Evolutionary conservation across 2,888 invertebrate species (phyloP), one percentile per base, ranked within the genome.

Genomic region (Apantesis nais): DNA sequence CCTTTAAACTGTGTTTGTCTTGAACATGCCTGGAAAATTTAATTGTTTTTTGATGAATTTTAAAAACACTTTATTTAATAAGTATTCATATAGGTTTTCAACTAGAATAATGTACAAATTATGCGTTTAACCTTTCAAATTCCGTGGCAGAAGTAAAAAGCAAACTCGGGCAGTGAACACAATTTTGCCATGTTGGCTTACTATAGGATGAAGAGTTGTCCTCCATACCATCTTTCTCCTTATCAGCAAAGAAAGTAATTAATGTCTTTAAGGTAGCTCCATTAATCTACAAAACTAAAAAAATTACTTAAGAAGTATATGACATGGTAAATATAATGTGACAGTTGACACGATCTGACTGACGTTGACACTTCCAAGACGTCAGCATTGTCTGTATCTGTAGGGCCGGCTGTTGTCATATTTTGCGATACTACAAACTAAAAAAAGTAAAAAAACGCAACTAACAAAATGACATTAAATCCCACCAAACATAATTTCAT

Each of bases 1-100:
- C 98, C 83, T 96, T 97, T 34, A 97, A 96, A 88, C 98, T 98
- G 87, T 98, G 98, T 72, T 96, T 96, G 70, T 97, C 97, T 83
- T 97, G 96, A 79, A 98, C 92, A 89, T 98, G 98, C 82, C 97
- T 97, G 90, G 95, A 70, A 73, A 66, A 34, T 39, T 9, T 34
- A 62, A 70, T 29, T 66, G 70, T 41, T 67, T 68, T 63, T 75
- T 34, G 72, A 70, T 60, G 12, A 65, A 62, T 0, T 16, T 19
- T 55, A 14, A 7, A 52, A 52, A 52, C 58, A 16, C 58, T 58
- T 29, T 8, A 41, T 55, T 29, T 2, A 67, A 44, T 71, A 14
- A 48, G 25, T 25, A 66, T 67, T 64, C 37, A 58, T 62, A 29
- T n/a, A 48, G 16, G 31, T 31, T 58, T 65, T 48, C 11, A 62